These are phyloP conservation scores for Phengaris alcon DNA, from an alignment of 2,888 invertebrate species.

Conservation along the genomic window DNA sequence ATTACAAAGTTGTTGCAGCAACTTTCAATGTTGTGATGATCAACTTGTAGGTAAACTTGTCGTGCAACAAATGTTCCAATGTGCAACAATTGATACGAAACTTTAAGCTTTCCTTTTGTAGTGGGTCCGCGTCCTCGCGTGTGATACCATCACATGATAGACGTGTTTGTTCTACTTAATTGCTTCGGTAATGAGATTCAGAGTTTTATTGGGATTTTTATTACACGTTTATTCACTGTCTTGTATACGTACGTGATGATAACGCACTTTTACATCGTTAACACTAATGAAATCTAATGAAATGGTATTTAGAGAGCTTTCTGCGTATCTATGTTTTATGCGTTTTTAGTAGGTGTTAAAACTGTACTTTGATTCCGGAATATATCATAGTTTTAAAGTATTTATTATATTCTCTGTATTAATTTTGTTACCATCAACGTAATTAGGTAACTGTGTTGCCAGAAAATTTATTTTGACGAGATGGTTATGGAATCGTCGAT, in stretches of 20 bases:
- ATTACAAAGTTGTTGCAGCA: too few species aligned
- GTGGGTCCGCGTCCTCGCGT: slow-evolving; percentile 38
- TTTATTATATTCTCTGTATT: not conserved
- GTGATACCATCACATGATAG: slow-evolving; percentile 51
- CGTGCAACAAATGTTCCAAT: not conserved
- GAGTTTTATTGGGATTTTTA: slow-evolving; percentile 45
- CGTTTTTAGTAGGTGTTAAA: slow-evolving; percentile 13
- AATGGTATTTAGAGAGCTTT: slow-evolving; percentile 13
- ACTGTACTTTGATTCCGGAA: slow-evolving; percentile 17
- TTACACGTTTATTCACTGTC: slow-evolving; percentile 36
- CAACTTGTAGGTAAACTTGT: not conserved
- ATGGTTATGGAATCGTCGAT: not conserved
- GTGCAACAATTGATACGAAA: not conserved
- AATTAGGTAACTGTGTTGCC: too few species aligned
- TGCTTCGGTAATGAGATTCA: slow-evolving; percentile 47
- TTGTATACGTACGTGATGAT: slow-evolving; percentile 34
- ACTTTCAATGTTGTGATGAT: not conserved
- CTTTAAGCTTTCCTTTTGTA: slow-evolving; percentile 38
- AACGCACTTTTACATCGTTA: slow-evolving; percentile 28
- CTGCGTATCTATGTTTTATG: slow-evolving; percentile 11
- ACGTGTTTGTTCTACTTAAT: slow-evolving; percentile 53
- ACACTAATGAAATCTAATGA: slow-evolving; percentile 18
- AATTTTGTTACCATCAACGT: not conserved
- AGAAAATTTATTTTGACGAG: not conserved
- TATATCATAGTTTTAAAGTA: slow-evolving; percentile 6